Base-by-base conservation (phyloP, 92 coral and sea anemone species). In the Palythoa caribaeorum region DNA sequence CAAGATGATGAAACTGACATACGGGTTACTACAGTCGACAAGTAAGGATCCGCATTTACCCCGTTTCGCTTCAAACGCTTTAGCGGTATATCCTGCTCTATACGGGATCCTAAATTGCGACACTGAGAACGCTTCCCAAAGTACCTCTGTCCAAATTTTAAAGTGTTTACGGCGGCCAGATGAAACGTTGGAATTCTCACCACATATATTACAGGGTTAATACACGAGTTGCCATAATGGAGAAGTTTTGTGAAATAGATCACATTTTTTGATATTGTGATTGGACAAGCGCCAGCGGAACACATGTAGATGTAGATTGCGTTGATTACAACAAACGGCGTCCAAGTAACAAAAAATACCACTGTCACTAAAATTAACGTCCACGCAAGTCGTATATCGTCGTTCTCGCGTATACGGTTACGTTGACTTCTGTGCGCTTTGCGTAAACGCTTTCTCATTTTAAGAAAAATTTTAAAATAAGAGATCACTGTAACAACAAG, bases 181-280 rank as follows among this genome's bases (percentile, higher is more conserved):
- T 71, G 76, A 40, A 81, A 81, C 8, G 76, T 76, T 1, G 86
- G 86, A 37, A 81, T 81, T 81, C 86, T 47, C 13, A 71, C 86
- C 12, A 50, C 75, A n/a, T 81, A 81, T 3, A 81, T 81, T 66
- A 81, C n/a, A 2, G 86, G 86, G 59, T 81, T 81, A 1, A 81
- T 36, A 39, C 75, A 65, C 7, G 86, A 81, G 35, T 81, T 81
- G 44, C 76, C 86, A 44, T 81, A 81, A 8, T 81, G 86, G 54
- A 81, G 86, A 66, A 81, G 40, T 51, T 81, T 81, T 35, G 86
- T 66, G 39, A 81, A 81, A 28, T 66, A 81, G 35, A 81, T 66
- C n/a, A 81, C 86, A 15, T 81, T 36, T 19, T 21, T 59, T 19
- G 86, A 44, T 14, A 81, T 80, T 15, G 63, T 14, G 6, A 79